These are phyloP conservation scores for Athripsodes cinereus DNA, from an alignment of 2,888 invertebrate genomes.

Conservation along the genomic window DNA sequence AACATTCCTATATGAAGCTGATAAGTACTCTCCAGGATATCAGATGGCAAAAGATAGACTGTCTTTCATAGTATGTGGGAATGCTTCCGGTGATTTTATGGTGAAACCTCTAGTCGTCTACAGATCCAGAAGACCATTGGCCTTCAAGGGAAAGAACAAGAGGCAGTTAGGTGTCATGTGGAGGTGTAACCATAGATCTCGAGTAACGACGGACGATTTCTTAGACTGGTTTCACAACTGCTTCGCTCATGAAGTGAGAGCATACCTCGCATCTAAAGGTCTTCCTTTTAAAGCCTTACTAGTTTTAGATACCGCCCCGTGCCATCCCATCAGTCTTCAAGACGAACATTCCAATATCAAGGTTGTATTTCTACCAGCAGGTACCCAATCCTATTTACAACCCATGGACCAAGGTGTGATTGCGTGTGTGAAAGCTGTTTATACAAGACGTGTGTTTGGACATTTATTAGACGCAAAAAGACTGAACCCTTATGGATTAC, in stretches of 20 bases:
- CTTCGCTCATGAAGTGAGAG: slow-evolving; percentile 26
- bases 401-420: slow-evolving; percentile 29
- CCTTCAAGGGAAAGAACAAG: slow-evolving; percentile 29
- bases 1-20: slow-evolving; percentile 31
- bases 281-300: slow-evolving; percentile 27
- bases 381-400: slow-evolving; percentile 30
- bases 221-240: slow-evolving; percentile 26
- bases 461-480: slow-evolving; percentile 7
- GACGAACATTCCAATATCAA: slow-evolving; percentile 27
- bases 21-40: slow-evolving; percentile 30
- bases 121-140: slow-evolving; percentile 29
- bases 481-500: slow-evolving; percentile 7
- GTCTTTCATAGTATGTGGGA: slow-evolving; percentile 30
- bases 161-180: slow-evolving; percentile 29
- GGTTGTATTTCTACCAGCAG: slow-evolving; percentile 29
- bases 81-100: slow-evolving; percentile 30
- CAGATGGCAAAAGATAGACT: slow-evolving; percentile 31
- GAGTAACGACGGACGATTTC: slow-evolving; percentile 27
- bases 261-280: slow-evolving; percentile 25
- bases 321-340: slow-evolving; percentile 25
- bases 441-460: slow-evolving; percentile 8
- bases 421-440: slow-evolving; percentile 9
- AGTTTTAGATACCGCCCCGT: slow-evolving; percentile 28
- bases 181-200: slow-evolving; percentile 30
- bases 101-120: slow-evolving; percentile 31